Evolutionary conservation across 1,140 invertebrate species (phyloP), one percentile per base, ranked within the genome.

Genomic region (Adelges cooleyi): DNA sequence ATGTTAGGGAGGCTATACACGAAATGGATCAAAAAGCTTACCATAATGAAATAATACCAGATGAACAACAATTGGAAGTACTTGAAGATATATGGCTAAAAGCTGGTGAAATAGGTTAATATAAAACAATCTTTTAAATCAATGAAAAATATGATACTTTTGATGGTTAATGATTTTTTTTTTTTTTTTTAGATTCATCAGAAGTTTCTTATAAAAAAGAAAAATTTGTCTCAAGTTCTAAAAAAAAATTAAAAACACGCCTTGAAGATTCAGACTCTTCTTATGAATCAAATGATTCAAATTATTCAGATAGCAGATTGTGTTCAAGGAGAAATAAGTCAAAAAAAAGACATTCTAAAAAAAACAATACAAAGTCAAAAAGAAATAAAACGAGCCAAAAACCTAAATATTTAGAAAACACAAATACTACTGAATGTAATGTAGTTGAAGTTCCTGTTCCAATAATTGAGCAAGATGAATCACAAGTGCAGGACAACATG

Each of bases 41-140:
- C 48, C 38, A 42, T 11, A 42, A 68, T 18, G 62, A 65, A 42
- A 25, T 74, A 9, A 25, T 74, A 9, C 81, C 82, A 0, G 85
- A 87, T 73, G 86, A 88, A 66, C 81, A 85, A 56, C 84, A 86
- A 67, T 72, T 87, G 10, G 85, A 87, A 75, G 85, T 82, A 33
- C 75, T 89, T 1, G 86, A 87, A 76, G 86, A 89, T 70, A 87
- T 89, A 69, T 89, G 86, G 84, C 68, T 86, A 23, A 89, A 89
- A 77, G 86, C 86, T 67, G 86, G 86, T 65, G 86, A 88, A 77
- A 86, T 87, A 74, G 85, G 80, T 81, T 74, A 75, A 71, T 52
- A 15, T 25, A 9, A 33, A n/a, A n/a, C n/a, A n/a, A n/a, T n/a
- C n/a, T n/a, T n/a, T n/a, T n/a, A n/a, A n/a, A n/a, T n/a, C n/a